Base-by-base conservation (phyloP, 1,140 invertebrate genomes). In the Sycophila sp. region DNA sequence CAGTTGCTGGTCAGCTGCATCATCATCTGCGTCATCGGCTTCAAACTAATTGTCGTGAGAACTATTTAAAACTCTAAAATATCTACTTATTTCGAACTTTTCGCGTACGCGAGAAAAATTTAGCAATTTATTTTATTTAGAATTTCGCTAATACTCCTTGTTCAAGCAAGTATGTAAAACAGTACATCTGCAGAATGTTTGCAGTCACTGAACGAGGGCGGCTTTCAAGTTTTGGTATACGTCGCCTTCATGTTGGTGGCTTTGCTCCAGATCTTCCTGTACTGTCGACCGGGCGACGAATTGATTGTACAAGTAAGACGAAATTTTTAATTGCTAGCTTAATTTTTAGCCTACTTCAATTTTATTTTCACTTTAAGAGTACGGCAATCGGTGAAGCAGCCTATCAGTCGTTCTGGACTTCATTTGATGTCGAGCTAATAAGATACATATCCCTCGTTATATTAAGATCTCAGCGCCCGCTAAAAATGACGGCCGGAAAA, bases 1-100 rank as follows among this genome's bases (percentile, higher is more conserved):
- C 73, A 74, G 51, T 47, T 74, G 73, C 22, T 71, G 1, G 64
- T 74, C 36, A 74, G 73, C 59, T 67, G 68, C 32, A 36, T 71
- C 36, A 67, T 71, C 24, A 71, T 74, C 45, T 74, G 69, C 73
- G 10, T 71, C 11, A 71, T 74, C 36, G 69, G 69, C 30, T 71
- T 74, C 38, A 66, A 74, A 19, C 30, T 74, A 11, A 74, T 74
- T 17, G 40, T 71, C 15, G 73, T 74, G 22, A 71, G 69, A n/a
- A n/a, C n/a, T n/a, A n/a, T n/a, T n/a, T n/a, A n/a, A n/a, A n/a
- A n/a, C n/a, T n/a, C n/a, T n/a, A n/a, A n/a, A n/a, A n/a, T n/a
- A n/a, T n/a, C n/a, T n/a, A n/a, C n/a, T n/a, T n/a, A n/a, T n/a
- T n/a, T n/a, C n/a, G n/a, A n/a, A 2, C 42, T 22, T 40, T n/a